Evolutionary conservation across 2,888 invertebrate genomes (phyloP).

Genomic region (Schrankia costaestrigalis): DNA sequence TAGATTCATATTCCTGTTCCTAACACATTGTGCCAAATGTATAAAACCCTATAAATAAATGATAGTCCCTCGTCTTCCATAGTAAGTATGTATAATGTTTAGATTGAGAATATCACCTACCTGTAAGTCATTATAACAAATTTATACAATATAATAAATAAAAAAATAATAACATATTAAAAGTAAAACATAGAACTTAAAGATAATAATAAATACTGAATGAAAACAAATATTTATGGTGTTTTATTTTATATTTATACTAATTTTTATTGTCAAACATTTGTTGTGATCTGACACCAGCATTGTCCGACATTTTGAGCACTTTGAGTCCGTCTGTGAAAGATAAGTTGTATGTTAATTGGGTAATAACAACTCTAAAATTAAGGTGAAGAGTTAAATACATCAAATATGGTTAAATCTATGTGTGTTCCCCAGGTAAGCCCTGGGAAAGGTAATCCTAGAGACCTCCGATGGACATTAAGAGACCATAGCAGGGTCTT

Average conservation of each 20-base stretch:
- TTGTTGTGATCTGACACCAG: conserved; percentile 54
- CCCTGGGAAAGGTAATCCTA: too few relatives aligned
- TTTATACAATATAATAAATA: conserved; percentile 65
- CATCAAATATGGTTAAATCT: too few relatives aligned
- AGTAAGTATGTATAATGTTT: conserved; percentile 50
- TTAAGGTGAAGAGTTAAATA: too few relatives aligned
- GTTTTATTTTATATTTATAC: conserved; percentile 29
- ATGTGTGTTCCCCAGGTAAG: too few relatives aligned
- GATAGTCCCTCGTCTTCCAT: conserved; percentile 73
- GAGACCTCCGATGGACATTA: too few relatives aligned
- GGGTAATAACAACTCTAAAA: too few relatives aligned
- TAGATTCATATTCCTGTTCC: conserved; percentile 62
- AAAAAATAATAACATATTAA: conserved; percentile 60
- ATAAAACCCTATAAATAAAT: conserved; percentile 50
- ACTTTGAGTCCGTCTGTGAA: conserved; percentile 67
- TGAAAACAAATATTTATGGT: conserved; percentile 47
- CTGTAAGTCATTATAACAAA: conserved; percentile 65
- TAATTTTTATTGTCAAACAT: conserved; percentile 49
- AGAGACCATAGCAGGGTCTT: too few relatives aligned
- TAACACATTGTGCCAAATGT: conserved; percentile 70
- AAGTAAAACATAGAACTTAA: too few relatives aligned
- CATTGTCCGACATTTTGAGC: conserved; percentile 51
- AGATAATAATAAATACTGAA: conserved; percentile 73
- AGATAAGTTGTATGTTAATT: not conserved
- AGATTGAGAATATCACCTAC: conserved; percentile 31